These are phyloP conservation scores for Stratiomys singularior DNA, from an alignment of 2,888 invertebrate genomes.

Conservation along the genomic window DNA sequence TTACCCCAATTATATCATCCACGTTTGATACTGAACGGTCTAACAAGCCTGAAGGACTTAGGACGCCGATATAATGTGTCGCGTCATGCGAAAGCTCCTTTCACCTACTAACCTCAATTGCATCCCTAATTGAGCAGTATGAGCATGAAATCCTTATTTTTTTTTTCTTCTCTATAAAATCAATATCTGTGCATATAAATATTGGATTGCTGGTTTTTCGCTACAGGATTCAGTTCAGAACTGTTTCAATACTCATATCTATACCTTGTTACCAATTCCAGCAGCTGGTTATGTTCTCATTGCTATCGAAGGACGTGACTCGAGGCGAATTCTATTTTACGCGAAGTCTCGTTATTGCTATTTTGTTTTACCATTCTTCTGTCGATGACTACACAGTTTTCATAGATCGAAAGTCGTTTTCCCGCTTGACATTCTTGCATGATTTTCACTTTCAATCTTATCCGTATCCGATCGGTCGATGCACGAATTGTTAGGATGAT, in stretches of 20 bases:
- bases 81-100: not conserved
- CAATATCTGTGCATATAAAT: not conserved
- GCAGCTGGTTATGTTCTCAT: constrained; percentile 18
- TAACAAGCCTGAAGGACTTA: not conserved
- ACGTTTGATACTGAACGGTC: not conserved
- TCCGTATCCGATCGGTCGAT: not conserved
- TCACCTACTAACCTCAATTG: not conserved
- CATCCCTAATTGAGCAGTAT: not conserved
- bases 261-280: constrained; percentile 13
- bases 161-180: not conserved
- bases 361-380: not conserved
- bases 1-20: not conserved
- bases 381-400: not conserved
- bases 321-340: constrained; percentile 2
- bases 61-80: not conserved
- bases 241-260: not conserved
- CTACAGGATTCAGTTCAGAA: not conserved
- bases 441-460: not conserved
- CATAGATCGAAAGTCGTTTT: not conserved
- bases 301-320: constrained; percentile 23
- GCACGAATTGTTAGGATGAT: not conserved
- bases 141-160: not conserved
- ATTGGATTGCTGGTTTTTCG: not conserved
- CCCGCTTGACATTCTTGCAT: not conserved
- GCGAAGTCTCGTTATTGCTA: not conserved